phyloP scores from a whole-genome alignment of 1,140 invertebrate genomes.

The Trichonephila clavata region DNA sequence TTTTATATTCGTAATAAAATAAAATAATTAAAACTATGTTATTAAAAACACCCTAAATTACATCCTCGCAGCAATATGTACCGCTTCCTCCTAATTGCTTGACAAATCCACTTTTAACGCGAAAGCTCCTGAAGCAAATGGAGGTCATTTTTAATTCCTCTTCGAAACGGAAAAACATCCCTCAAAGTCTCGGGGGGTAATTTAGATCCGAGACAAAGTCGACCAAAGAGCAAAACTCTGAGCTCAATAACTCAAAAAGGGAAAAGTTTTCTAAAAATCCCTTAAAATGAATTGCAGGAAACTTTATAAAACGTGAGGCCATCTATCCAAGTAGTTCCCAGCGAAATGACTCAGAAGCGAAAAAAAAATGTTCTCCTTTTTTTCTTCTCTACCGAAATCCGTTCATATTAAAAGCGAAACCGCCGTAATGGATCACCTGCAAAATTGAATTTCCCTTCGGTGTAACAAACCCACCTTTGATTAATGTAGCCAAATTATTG shows the following conservation, averaged over 20 bases:
- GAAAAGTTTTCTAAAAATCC: constrained; percentile 51
- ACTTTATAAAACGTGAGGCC: constrained; percentile 71
- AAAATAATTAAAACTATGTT: too few species aligned
- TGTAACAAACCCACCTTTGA: constrained; percentile 71
- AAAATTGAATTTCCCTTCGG: constrained; percentile 67
- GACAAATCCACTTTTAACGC: too few species aligned
- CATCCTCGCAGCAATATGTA: too few species aligned
- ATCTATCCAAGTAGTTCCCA: constrained; percentile 25
- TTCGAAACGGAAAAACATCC: not conserved
- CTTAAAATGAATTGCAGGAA: constrained; percentile 60
- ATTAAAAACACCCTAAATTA: too few species aligned
- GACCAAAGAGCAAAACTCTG: not conserved
- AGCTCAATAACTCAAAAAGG: constrained; percentile 56
- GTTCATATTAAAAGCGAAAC: constrained; percentile 73
- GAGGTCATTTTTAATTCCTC: not conserved
- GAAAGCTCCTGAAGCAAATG: not conserved
- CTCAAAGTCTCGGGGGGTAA: not conserved
- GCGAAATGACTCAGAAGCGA: constrained; percentile 63
- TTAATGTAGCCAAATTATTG: constrained; percentile 72
- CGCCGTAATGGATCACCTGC: constrained; percentile 73
- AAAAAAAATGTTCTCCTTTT: not conserved
- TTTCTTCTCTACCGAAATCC: constrained; percentile 50
- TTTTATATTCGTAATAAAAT: too few species aligned
- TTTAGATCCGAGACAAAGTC: constrained; percentile 39
- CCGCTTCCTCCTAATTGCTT: too few species aligned